Evolutionary conservation across 2,113 vertebrate species (phyloP).

Genomic region (Calyptommatus sinebrachiatus): DNA sequence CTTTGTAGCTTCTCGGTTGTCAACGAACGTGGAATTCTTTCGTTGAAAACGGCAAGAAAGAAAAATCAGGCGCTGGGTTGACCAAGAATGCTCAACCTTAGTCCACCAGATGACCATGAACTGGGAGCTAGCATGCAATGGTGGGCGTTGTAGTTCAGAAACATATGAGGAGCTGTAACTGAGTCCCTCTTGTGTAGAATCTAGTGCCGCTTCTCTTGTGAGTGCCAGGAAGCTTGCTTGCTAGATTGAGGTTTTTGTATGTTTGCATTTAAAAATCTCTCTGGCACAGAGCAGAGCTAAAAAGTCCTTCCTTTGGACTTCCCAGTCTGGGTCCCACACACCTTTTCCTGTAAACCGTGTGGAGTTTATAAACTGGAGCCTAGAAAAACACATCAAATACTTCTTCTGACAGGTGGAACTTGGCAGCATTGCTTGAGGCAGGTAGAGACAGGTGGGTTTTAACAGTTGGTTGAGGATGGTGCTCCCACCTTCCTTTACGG

Average conservation of each 20-base stretch:
- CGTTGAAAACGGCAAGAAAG: not conserved
- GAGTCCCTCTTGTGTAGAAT: no score
- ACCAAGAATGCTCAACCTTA: no score
- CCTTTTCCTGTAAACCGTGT: not conserved
- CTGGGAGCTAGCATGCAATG: no score
- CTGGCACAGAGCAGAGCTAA: not conserved
- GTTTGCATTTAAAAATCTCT: not conserved
- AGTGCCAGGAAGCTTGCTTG: no score
- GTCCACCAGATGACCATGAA: no score
- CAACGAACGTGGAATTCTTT: no score
- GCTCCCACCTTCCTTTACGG: not conserved
- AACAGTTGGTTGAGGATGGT: not conserved
- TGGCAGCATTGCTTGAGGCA: not conserved
- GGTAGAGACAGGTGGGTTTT: not conserved
- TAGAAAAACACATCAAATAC: not conserved
- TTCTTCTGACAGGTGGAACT: no score
- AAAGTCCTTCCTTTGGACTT: not conserved
- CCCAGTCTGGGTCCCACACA: not conserved
- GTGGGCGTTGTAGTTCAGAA: no score
- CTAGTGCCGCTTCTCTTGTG: no score
- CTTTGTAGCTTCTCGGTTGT: not conserved
- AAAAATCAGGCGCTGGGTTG: not conserved
- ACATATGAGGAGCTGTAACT: no score
- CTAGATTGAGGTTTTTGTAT: not conserved
- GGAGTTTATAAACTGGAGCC: not conserved